Conservation (phyloP, 2,888 invertebrate genomes). For the Agapostemon virescens region DNA sequence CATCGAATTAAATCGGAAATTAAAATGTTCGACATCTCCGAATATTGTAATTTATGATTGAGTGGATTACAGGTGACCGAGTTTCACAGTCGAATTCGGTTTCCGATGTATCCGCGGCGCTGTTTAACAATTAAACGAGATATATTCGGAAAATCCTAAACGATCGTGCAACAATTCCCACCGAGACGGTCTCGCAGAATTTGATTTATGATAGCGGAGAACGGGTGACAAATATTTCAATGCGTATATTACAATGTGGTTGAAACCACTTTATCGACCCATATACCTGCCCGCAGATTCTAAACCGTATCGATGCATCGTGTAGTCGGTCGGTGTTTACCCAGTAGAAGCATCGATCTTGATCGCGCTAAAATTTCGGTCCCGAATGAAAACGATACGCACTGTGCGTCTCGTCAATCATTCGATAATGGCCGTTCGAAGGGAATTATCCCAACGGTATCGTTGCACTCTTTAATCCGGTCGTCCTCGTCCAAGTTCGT, state of each 20-base stretch:
- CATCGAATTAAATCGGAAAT: background rate
- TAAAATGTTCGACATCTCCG: background rate
- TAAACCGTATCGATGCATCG: constrained; percentile 31
- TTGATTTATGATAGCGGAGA: constrained; percentile 52
- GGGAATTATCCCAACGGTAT: constrained; percentile 34
- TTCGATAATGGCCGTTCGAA: constrained; percentile 29
- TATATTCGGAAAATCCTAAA: constrained; percentile 18
- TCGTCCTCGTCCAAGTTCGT: constrained; percentile 13
- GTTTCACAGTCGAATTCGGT: constrained; percentile 1
- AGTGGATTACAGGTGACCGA: constrained; percentile 6
- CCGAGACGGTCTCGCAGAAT: constrained; percentile 5
- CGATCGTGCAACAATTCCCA: background rate
- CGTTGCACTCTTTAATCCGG: constrained; percentile 39
- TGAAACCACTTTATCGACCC: constrained; percentile 47
- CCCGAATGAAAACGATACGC: constrained; percentile 26
- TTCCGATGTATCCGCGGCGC: background rate
- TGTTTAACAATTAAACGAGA: constrained; percentile 46
- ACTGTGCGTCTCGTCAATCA: constrained; percentile 42
- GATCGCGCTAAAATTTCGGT: constrained; percentile 32
- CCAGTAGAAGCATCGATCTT: constrained; percentile 41
- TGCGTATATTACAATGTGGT: constrained; percentile 47
- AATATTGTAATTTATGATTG: background rate
- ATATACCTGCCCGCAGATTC: constrained; percentile 29
- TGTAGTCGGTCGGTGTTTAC: constrained; percentile 35
- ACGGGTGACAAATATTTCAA: constrained; percentile 53